Percentiles rank a stretch among this genome's conserved stretches.
Conservation (phyloP, 1,140 invertebrate species). For the Euglossa dilemma region DNA sequence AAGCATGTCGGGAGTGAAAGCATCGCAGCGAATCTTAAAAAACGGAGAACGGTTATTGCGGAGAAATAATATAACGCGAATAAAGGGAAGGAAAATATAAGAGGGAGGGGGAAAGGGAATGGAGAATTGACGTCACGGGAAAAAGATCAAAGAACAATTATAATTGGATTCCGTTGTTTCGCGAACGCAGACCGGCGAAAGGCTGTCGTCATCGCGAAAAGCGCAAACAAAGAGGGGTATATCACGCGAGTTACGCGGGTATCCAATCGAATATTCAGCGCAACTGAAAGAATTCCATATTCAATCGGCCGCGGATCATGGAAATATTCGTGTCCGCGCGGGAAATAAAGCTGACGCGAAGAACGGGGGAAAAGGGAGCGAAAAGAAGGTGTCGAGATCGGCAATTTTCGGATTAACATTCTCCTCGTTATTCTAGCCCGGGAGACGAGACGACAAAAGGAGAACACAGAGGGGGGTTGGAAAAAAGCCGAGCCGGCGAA, state of each 20-base stretch:
- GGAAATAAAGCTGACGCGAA: conserved; percentile 12
- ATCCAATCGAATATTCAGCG: conserved; percentile 43
- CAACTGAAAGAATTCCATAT: background rate
- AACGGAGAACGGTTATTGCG: too few relatives aligned
- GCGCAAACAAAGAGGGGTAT: background rate
- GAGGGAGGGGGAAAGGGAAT: too few relatives aligned
- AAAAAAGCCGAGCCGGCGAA: too few relatives aligned
- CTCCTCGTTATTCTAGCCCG: conserved; percentile 10
- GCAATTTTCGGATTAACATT: conserved; percentile 47
- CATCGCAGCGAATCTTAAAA: too few relatives aligned
- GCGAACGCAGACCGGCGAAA: background rate
- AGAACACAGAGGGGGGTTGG: too few relatives aligned
- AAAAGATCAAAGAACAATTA: conserved; percentile 18
- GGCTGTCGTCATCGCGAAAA: background rate
- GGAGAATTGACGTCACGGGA: background rate
- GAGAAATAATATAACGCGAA: background rate
- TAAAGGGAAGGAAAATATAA: background rate
- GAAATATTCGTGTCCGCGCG: conserved; percentile 2
- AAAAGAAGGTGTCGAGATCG: conserved; percentile 31
- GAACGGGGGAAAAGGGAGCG: background rate
- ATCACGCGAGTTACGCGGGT: conserved; percentile 24
- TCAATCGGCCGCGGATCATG: background rate
- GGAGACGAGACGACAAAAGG: conserved; percentile 10
- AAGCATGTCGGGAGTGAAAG: too few relatives aligned
- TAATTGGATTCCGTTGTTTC: conserved; percentile 11